Evolutionary conservation across 1,140 invertebrate species (phyloP), one percentile per base, ranked within the genome.

Genomic region (Aporrectodea caliginosa): DNA sequence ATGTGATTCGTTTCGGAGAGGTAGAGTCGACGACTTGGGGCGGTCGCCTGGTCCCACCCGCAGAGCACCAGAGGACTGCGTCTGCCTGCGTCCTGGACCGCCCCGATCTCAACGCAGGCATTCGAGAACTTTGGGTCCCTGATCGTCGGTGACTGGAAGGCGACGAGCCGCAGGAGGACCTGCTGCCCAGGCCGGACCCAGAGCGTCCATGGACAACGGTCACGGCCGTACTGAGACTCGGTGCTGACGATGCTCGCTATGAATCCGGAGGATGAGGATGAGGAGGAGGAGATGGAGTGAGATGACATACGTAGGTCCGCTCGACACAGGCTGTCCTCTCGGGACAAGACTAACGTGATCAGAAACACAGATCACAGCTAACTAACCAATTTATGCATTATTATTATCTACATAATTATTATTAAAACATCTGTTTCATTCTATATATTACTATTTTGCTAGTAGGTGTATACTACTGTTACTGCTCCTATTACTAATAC

Each of bases 131-230:
- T 58, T 6, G 43, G 43, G 22, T 58, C 43, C 22, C 43, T 58
- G 43, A 22, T 22, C 6, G 43, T 22, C 6, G 22, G 43, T 22
- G 43, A 58, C 43, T 58, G 43, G 22, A 58, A 58, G 43, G 22
- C 43, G 70, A 27, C 22, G 22, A 77, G 34, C 16, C 16, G n/a
- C 35, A 77, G 75, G 29, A n/a, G 16, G 34, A 77, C 14, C 35
- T 29, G 34, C 75, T 77, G 75, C 22, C 75, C 75, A 29, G 30
- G 34, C 31, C 22, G 68, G 33, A 77, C 35, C 22, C 75, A 43
- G 1, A 77, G 35, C 35, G 34, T 31, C 77, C 77, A 78, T 31
- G 77, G 77, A 72, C 77, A 78, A 14, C 27, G 35, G 16, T 16
- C 30, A 1, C 31, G 30, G 1, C 77, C 77, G 43, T 58, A 58